Evolutionary conservation across 2,797 vertebrate species (phyloP).

Genomic region (Acanthiza pusilla): DNA sequence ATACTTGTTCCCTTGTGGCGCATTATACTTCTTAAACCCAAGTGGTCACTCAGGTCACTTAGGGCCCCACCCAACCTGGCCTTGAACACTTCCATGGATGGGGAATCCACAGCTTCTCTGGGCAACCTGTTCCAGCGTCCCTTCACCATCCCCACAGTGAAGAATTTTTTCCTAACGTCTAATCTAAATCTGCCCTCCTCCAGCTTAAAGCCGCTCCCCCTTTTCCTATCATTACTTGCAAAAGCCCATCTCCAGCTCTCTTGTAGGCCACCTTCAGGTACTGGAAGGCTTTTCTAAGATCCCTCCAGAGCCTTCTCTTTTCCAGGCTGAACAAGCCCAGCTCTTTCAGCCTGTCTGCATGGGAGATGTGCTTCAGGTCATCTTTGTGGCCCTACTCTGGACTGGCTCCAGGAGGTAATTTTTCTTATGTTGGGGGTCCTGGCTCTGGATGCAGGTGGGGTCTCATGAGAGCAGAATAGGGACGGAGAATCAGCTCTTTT

Average conservation of each 20-base stretch:
- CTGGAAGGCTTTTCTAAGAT: background rate
- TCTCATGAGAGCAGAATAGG: background rate
- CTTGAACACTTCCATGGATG: background rate
- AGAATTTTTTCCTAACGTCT: background rate
- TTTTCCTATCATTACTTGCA: background rate
- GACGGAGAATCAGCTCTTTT: background rate
- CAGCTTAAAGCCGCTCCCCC: background rate
- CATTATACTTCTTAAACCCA: background rate
- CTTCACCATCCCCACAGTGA: fast-evolving
- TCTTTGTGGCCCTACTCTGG: background rate
- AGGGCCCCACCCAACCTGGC: background rate
- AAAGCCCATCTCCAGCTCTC: background rate
- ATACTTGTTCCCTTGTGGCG: background rate
- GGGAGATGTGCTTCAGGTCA: background rate
- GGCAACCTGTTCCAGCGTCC: background rate
- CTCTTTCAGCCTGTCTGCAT: background rate
- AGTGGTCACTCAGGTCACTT: background rate
- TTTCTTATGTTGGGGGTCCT: fast-evolving
- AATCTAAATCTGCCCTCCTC: background rate
- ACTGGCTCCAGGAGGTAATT: background rate
- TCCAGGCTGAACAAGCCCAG: background rate
- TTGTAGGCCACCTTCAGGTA: background rate
- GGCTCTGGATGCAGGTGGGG: fast-evolving
- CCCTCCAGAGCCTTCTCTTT: background rate
- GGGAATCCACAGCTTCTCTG: background rate